Percentiles rank a stretch among this genome's conserved stretches.
phyloP scores from a whole-genome alignment of 2,888 invertebrate species.

The Fragum sueziense region DNA sequence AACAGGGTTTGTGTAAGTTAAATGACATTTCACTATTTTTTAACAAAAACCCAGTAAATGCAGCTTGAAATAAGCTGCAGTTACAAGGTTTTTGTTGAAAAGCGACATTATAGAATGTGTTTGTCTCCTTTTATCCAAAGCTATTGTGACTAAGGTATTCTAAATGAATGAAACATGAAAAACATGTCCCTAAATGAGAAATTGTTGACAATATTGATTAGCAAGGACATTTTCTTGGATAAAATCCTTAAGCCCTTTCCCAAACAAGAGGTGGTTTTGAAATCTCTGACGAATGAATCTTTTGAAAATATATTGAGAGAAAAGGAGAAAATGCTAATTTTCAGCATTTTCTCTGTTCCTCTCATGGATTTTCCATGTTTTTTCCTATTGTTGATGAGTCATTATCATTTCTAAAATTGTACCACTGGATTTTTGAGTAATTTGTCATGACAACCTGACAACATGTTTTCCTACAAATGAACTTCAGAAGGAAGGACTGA shows the following conservation, averaged over 20 bases:
- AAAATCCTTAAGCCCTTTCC: not conserved
- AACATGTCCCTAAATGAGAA: constrained; percentile 3
- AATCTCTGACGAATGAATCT: not conserved
- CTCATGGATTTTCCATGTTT: too few species aligned
- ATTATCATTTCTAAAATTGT: too few species aligned
- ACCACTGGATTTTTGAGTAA: too few species aligned
- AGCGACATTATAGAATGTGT: too few species aligned
- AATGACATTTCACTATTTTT: not conserved
- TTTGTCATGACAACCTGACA: too few species aligned
- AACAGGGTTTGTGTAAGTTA: not conserved
- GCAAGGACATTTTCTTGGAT: not conserved
- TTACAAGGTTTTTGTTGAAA: too few species aligned
- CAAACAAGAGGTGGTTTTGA: not conserved
- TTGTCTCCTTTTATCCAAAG: too few species aligned
- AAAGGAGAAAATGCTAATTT: not conserved
- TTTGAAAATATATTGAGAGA: not conserved
- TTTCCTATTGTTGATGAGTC: too few species aligned
- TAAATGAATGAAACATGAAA: constrained; percentile 14
- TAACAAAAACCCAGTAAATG: too few species aligned
- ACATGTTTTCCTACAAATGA: too few species aligned
- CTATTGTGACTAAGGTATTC: not conserved
- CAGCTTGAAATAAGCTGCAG: too few species aligned
- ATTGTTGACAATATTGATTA: not conserved
- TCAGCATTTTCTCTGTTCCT: not conserved
- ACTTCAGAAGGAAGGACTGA: too few species aligned